These are phyloP conservation scores for Platycheirus rosarum DNA, from an alignment of 2,888 invertebrate species.

Conservation along the genomic window DNA sequence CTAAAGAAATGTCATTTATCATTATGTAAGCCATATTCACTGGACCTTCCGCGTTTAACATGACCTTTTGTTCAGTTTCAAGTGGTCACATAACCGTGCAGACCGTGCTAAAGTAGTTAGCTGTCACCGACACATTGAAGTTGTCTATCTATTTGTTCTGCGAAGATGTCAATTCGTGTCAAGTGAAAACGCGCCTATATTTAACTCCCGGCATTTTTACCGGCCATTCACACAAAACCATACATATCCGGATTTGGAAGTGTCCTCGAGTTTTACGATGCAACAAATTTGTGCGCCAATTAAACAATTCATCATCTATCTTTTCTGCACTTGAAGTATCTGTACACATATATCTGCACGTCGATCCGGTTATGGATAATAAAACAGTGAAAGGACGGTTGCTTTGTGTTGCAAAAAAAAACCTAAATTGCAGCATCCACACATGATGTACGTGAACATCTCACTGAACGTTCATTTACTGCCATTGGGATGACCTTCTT, in stretches of 20 bases:
- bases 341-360: background rate
- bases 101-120: background rate
- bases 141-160: background rate
- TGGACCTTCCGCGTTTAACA: too few species aligned
- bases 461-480: background rate
- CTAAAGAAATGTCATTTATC: too few species aligned
- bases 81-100: background rate
- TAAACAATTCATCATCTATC: slow-evolving; percentile 36
- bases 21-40: too few species aligned
- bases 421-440: slow-evolving; percentile 47
- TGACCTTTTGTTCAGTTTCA: background rate
- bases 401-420: slow-evolving; percentile 33
- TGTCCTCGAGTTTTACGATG: slow-evolving; percentile 45
- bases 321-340: slow-evolving; percentile 25
- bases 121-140: background rate
- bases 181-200: background rate
- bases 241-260: slow-evolving; percentile 56
- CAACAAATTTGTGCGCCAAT: slow-evolving; percentile 46
- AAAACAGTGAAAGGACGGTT: slow-evolving; percentile 55
- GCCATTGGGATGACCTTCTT: slow-evolving; percentile 54
- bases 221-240: slow-evolving; percentile 17
- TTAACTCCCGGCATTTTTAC: background rate
- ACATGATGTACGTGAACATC: slow-evolving; percentile 1
- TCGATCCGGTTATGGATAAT: slow-evolving; percentile 20
- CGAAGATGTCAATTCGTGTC: background rate